A percentile compares a stretch with the other conserved stretches of the same genome.
These are phyloP conservation scores for Talpa occidentalis DNA, from an alignment of 2,113 vertebrate species.

Conservation along the genomic window DNA sequence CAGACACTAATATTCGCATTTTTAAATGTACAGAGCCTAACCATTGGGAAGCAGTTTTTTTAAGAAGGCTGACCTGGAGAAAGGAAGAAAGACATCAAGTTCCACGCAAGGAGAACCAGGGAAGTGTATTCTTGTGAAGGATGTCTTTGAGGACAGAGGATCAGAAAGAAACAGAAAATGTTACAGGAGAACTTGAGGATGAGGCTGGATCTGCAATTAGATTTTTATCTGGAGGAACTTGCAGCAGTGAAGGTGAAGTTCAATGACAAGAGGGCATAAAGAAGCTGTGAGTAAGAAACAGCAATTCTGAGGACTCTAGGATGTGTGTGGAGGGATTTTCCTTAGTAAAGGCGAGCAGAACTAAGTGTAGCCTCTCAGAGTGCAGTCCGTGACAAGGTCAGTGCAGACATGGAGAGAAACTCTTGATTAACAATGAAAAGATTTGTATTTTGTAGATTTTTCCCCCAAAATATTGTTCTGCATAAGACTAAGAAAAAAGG, in stretches of 20 bases:
- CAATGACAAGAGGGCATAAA: background rate
- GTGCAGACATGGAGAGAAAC: background rate
- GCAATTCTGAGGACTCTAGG: background rate
- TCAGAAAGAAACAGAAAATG: background rate
- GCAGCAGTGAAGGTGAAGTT: background rate
- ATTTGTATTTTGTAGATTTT: background rate
- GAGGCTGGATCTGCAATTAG: background rate
- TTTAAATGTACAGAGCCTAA: background rate
- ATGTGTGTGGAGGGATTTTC: background rate
- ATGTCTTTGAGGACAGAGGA: background rate
- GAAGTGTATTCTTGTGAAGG: no score
- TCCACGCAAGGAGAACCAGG: rapidly evolving
- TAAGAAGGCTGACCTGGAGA: background rate
- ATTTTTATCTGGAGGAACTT: background rate
- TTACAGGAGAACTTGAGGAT: rapidly evolving
- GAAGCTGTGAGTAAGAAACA: rapidly evolving
- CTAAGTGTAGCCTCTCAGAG: background rate
- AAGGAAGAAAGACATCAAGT: background rate
- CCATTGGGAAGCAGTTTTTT: background rate
- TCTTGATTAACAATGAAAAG: background rate
- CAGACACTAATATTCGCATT: background rate
- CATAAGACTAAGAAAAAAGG: background rate
- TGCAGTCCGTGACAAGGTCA: background rate
- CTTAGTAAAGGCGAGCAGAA: background rate
- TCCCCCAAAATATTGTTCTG: background rate